Evolutionary conservation across 1,140 invertebrate species (phyloP), one percentile per base, ranked within the genome.

Genomic region (Aphidius ervi): DNA sequence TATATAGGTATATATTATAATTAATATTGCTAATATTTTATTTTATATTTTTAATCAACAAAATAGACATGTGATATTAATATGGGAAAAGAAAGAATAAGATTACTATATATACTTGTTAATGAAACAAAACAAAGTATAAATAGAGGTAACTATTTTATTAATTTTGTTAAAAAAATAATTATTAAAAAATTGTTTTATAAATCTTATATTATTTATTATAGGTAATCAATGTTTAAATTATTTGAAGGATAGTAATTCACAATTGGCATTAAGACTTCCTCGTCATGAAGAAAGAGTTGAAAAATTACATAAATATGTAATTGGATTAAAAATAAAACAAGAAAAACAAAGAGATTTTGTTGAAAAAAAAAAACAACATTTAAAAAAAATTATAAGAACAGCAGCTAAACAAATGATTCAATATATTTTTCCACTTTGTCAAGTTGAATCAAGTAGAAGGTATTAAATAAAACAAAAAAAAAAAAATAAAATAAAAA

Each of bases 361-460:
- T 37, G 80, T 87, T 47, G 79, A 81, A 54, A 81, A 82, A 48
- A 82, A 83, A 63, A 78, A 82, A 46, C 77, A 83, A 16, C 70
- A 83, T 41, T 70, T 88, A 40, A 89, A 88, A 65, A 84, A 83
- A 66, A 68, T 88, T 46, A 80, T 87, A 45, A 79, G 83, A 69
- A 79, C 80, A 46, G 82, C 86, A 65, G 83, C 89, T 49, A 78
- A 86, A 59, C 87, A 91, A 71, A 81, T 92, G 9, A 84, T 86
- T 48, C 81, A 87, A 65, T 89, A 88, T 74, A 89, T 93, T 68
- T 92, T 93, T 78, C 89, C 89, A 9, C 86, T 92, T 63, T 76
- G 79, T 46, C 78, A 82, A 70, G 81, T 87, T 55, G 77, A 84
- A 66, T 82, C 81, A 43, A 74, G 73, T 55, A 75, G 71, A 69